These are phyloP conservation scores for Dryas iulia DNA, from an alignment of 1,140 invertebrate genomes.

Conservation along the genomic window DNA sequence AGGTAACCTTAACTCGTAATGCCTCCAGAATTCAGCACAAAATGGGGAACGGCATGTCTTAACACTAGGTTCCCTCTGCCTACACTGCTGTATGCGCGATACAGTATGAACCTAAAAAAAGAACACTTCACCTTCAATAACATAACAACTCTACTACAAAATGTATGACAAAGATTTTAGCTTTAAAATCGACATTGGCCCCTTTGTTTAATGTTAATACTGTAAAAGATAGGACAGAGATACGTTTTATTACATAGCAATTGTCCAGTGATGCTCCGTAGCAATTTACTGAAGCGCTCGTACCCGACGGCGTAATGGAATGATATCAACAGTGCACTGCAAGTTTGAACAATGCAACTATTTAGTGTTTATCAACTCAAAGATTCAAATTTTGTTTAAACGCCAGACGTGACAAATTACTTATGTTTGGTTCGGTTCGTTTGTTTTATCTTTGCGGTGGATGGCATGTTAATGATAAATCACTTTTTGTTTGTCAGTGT, in stretches of 20 bases:
- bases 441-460: background rate
- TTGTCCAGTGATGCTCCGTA: conserved; percentile 29
- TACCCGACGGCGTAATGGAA: conserved; percentile 31
- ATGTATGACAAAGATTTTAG: background rate
- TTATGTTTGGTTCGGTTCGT: background rate
- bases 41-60: too few relatives aligned
- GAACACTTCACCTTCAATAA: too few relatives aligned
- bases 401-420: conserved; percentile 18
- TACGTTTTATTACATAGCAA: conserved; percentile 29
- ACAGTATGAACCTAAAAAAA: too few relatives aligned
- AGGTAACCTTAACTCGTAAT: too few relatives aligned
- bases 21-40: too few relatives aligned
- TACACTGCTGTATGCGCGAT: too few relatives aligned
- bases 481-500: background rate
- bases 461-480: background rate
- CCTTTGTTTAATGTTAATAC: background rate
- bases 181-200: background rate
- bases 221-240: background rate
- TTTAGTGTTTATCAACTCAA: conserved; percentile 33
- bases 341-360: conserved; percentile 31
- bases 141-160: too few relatives aligned
- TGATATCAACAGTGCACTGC: conserved; percentile 28
- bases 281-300: conserved; percentile 29
- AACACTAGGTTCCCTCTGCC: too few relatives aligned
- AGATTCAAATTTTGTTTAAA: conserved; percentile 30